Evolutionary conservation across 2,888 invertebrate species (phyloP), one percentile per base, ranked within the genome.

Genomic region (Calliopum simillimum): DNA sequence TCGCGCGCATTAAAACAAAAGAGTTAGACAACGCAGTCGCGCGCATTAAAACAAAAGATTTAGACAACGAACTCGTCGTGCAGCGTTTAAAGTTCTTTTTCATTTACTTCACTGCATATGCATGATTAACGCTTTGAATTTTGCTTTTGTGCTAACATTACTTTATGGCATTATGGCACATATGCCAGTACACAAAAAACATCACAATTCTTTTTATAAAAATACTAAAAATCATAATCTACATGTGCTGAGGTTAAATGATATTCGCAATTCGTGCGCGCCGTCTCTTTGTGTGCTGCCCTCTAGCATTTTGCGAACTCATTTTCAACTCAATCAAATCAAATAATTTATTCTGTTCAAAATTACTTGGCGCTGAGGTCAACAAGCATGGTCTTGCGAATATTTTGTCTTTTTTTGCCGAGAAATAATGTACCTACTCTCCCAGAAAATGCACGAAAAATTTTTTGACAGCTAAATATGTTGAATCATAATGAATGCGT

Each of bases 261-360:
- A 16, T 43, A 33, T 33, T 14, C 66, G 44, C 13, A n/a, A n/a
- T 46, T 66, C 56, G 65, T 65, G 65, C 44, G 41, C 51, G 33
- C 33, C 8, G 33, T 1, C 4, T 33, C 8, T 33, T 33, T 33
- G 4, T 23, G 25, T 46, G 46, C n/a, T n/a, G 66, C 56, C 66
- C 25, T 14, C 66, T 76, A 81, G 82, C 79, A 71, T 70, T 82
- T 79, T 79, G 76, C 79, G 79, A 82, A 80, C 82, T 82, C 80
- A 80, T 82, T 82, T 82, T 79, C 79, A 79, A 80, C 82, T 81
- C 82, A 83, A 83, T 83, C 83, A 83, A 82, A 82, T 80, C 77
- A 82, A 81, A 82, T 83, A 83, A 81, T 80, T 82, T 82, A 83
- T 83, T 79, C 76, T 68, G 76, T 23, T 43, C n/a, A 44, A 53